Evolutionary conservation across 2,888 invertebrate species (phyloP), one percentile per base, ranked within the genome.

Genomic region (Mesorhabditis spiculigera): DNA sequence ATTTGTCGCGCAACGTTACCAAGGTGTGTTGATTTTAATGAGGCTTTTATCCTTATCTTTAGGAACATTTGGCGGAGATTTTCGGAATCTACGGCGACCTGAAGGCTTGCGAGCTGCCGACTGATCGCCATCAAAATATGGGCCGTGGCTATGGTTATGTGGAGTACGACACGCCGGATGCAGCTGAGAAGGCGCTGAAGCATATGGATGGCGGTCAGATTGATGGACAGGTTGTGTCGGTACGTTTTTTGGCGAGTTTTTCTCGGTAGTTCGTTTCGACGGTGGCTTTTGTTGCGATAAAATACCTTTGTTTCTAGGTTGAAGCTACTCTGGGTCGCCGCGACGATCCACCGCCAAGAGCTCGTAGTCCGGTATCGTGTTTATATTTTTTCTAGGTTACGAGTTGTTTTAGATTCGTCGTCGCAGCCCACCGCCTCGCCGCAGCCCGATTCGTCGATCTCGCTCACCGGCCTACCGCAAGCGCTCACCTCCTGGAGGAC

Each of bases 141-240:
- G 93, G 93, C n/a, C 90, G 93, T 44, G 95, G 95, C 1, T 93
- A 93, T 87, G 95, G 94, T 10, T 97, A 96, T 87, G 93, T 98
- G 4, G 97, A 98, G 85, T 98, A 92, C 87, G 91, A 91, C 77
- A 93, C 91, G 69, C 90, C 94, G 0, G 96, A 96, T 79, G 95
- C 96, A 87, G 96, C 97, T 41, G 95, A 96, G 86, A 94, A 95
- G 73, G 97, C 97, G 0, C 93, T 97, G 91, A 96, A 96, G 87
- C 94, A 96, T 86, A 97, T 98, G 97, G 96, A 98, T 88, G 97
- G 96, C 86, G 98, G 81, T 28, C 84, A 84, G 71, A 75, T 84
- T 65, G 82, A 82, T 71, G 82, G 82, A 42, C 71, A 73, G 66
- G 43, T 64, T 43, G 72, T 81, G 13, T 70, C 69, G 28, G 77